These are phyloP conservation scores for Coenonympha glycerion DNA, from an alignment of 2,888 invertebrate genomes.

Conservation along the genomic window DNA sequence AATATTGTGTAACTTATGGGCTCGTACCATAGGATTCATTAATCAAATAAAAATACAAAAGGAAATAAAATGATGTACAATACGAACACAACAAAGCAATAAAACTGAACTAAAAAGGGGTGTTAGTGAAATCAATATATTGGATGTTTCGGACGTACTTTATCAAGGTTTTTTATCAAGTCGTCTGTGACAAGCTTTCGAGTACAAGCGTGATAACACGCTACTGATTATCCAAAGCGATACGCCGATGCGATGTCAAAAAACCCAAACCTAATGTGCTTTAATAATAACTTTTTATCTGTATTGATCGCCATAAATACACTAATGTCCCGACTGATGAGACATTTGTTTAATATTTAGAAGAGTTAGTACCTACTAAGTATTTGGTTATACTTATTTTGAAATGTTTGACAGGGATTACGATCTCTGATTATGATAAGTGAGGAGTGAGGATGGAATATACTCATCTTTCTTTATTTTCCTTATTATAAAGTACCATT, in stretches of 20 bases:
- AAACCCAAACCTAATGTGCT: constrained; percentile 22
- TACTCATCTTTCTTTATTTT: too few species aligned
- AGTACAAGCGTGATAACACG: constrained; percentile 54
- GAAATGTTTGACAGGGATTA: not conserved
- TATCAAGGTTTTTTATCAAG: constrained; percentile 59
- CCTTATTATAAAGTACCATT: too few species aligned
- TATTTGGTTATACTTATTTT: not conserved
- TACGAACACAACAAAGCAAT: constrained; percentile 27
- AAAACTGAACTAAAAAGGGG: constrained; percentile 27
- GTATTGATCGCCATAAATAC: constrained; percentile 10
- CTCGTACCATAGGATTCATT: constrained; percentile 21
- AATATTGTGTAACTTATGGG: constrained; percentile 4
- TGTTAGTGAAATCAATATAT: constrained; percentile 58
- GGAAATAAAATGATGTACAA: constrained; percentile 26
- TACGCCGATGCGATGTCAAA: constrained; percentile 21
- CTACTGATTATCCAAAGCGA: constrained; percentile 60
- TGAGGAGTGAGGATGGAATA: too few species aligned
- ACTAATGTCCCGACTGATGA: constrained; percentile 1
- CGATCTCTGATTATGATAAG: not conserved
- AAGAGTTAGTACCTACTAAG: not conserved
- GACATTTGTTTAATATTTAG: not conserved
- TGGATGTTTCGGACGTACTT: constrained; percentile 48
- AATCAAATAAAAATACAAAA: constrained; percentile 26
- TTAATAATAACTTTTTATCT: constrained; percentile 19
- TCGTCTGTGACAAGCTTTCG: constrained; percentile 46